phyloP scores from a whole-genome alignment of 2,113 vertebrate species.

The Ursus arctos region DNA sequence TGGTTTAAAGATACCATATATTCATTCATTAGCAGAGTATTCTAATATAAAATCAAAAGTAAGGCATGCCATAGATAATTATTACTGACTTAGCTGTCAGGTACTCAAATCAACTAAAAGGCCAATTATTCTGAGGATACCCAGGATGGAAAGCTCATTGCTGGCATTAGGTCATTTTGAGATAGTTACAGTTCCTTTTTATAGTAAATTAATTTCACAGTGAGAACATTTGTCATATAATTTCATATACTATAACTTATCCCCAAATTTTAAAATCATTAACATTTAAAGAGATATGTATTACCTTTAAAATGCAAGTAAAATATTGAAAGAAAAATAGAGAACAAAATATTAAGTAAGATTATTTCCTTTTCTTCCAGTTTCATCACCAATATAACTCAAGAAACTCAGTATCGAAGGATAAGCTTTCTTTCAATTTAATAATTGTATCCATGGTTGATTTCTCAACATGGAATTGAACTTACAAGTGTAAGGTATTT shows the following conservation, averaged over 20 bases:
- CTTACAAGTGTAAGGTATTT: not conserved
- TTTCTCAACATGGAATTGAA: not conserved
- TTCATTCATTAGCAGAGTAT: slow-evolving; percentile 84
- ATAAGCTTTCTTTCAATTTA: slow-evolving; percentile 10
- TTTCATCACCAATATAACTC: not conserved
- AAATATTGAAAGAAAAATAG: slow-evolving; percentile 45
- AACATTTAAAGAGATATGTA: slow-evolving; percentile 34
- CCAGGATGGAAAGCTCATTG: slow-evolving; percentile 90
- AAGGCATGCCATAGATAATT: slow-evolving; percentile 91
- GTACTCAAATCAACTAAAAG: slow-evolving; percentile 93
- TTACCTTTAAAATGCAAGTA: slow-evolving; percentile 38
- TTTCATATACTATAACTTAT: slow-evolving; percentile 73
- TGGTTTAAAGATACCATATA: slow-evolving; percentile 81
- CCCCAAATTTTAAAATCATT: slow-evolving; percentile 60
- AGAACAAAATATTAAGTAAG: slow-evolving; percentile 20
- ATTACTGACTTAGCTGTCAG: slow-evolving; percentile 90
- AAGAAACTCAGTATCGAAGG: slow-evolving; percentile 64
- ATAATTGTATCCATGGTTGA: not conserved
- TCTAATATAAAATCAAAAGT: slow-evolving; percentile 84
- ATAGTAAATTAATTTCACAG: slow-evolving; percentile 88
- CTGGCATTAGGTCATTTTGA: slow-evolving; percentile 83
- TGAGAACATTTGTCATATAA: slow-evolving; percentile 85
- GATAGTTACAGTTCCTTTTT: slow-evolving; percentile 69
- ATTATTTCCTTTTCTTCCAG: not conserved
- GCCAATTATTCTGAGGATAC: slow-evolving; percentile 92